Evolutionary conservation across 2,888 invertebrate species (phyloP).

Genomic region (Conops quadrifasciatus): DNA sequence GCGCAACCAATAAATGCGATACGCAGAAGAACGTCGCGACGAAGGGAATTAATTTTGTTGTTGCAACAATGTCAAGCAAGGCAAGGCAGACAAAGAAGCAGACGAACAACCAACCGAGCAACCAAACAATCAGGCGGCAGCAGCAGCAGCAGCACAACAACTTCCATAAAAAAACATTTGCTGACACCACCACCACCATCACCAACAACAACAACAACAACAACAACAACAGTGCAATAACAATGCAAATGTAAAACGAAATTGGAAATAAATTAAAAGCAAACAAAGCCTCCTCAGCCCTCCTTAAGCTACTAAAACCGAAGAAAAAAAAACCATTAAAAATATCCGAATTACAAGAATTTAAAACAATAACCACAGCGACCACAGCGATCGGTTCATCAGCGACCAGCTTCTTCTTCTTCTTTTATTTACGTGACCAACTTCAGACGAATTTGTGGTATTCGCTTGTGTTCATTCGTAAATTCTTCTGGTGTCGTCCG

Average conservation of each 20-base stretch:
- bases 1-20: conserved; percentile 17
- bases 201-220: not conserved
- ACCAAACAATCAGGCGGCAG: not conserved
- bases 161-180: too few relatives aligned
- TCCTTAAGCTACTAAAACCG: not conserved
- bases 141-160: not conserved
- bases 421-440: not conserved
- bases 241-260: not conserved
- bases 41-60: conserved; percentile 21
- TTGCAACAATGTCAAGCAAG: not conserved
- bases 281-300: not conserved
- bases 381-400: not conserved
- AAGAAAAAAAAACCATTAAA: not conserved
- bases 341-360: not conserved
- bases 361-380: not conserved
- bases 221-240: not conserved
- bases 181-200: not conserved
- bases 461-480: not conserved
- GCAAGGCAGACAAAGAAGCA: too few relatives aligned
- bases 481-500: not conserved
- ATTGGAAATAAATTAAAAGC: conserved; percentile 10
- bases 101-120: too few relatives aligned
- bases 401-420: not conserved
- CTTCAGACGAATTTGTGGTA: conserved; percentile 3
- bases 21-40: not conserved